Evolutionary conservation across 35 echinoderm and acorn worm species (phyloP).

Genomic region (Stichopus chloronotus): DNA sequence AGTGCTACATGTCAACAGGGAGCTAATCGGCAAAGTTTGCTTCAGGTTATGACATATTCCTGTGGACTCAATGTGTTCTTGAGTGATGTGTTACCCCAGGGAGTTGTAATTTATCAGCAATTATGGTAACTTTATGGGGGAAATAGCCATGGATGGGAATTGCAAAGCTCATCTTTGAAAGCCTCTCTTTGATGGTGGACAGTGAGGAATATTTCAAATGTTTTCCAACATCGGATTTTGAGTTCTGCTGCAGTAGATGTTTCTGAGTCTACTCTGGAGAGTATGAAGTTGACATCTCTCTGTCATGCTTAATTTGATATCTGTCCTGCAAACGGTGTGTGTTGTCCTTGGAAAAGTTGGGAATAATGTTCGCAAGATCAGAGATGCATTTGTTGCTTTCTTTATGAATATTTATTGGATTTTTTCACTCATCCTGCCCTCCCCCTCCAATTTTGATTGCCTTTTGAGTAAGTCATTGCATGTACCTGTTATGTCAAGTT

Average conservation of each 20-base stretch:
- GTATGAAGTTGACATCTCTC: background rate
- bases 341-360: background rate
- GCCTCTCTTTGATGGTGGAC: background rate
- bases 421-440: background rate
- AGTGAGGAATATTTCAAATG: background rate
- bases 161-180: background rate
- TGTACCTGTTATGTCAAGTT: no score
- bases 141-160: constrained; percentile 1
- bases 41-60: constrained; percentile 44
- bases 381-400: background rate
- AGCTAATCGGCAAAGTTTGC: background rate
- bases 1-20: background rate
- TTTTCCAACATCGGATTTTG: background rate
- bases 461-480: no score
- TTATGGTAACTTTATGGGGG: constrained; percentile 31
- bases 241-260: background rate
- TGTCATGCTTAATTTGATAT: constrained; percentile 17
- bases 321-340: background rate
- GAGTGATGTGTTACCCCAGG: constrained; percentile 21
- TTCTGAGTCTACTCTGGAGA: background rate
- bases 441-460: no score
- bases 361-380: constrained; percentile 6
- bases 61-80: constrained; percentile 35
- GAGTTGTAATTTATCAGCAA: constrained; percentile 34
- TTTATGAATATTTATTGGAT: constrained; percentile 16